Evolutionary conservation across 2,888 invertebrate genomes (phyloP), one percentile per base, ranked within the genome.

Genomic region (Toxonevra muliebris): DNA sequence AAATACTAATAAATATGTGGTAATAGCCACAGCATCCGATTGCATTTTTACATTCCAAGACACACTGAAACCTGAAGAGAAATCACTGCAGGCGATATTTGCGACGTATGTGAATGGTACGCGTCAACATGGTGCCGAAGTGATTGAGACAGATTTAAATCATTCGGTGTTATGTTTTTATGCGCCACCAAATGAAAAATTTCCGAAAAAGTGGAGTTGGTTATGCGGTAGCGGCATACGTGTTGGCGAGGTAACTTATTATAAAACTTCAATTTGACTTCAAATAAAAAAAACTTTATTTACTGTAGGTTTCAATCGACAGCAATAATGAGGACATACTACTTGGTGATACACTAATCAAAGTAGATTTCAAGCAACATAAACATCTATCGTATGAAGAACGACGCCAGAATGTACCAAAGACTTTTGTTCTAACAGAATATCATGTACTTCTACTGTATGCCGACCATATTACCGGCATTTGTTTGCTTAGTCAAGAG

Each of bases 1-100:
- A 12, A 88, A 88, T 61, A 88, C 90, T 0, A 91, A 90, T 71
- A 91, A 90, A 78, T 96, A 93, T 83, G 90, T 93, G 65, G 90
- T 97, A 48, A 89, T 97, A 73, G 93, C 92, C 3, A 92, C 95
- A 1, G 95, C 97, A 5, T 90, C 93, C 1, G 92, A 91, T 59
- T 89, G 94, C 65, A 86, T 98, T 57, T 97, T 96, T 85, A 94
- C 95, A 84, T 97, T 96, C 80, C 89, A 93, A 71, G 96, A 96
- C 1, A 88, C 91, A 62, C 88, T 91, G 0, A 90, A 90, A 69
- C 85, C 88, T 0, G 93, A 95, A 13, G 95, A 95, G 64, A 92
- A 93, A 71, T 88, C 94, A 0, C 68, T 84, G n/a, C 82, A 84
- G 50, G 65, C 79, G 4, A 75, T 81, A 19, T 83, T 81, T 45